phyloP scores from a whole-genome alignment of 2,113 vertebrate genomes.

The Rhynchomys soricoides region DNA sequence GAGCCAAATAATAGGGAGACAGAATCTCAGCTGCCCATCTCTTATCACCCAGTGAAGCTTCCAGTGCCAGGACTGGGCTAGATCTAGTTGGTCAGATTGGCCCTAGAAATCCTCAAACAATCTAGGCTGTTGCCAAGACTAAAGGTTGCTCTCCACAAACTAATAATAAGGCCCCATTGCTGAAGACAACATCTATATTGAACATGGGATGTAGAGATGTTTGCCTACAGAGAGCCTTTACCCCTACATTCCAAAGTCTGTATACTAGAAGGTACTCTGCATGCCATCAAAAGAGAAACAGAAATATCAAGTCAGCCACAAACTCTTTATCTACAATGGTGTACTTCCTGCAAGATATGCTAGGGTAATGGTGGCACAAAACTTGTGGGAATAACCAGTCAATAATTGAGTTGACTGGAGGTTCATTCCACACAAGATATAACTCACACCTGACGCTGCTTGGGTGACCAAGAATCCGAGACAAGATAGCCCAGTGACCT shows the following conservation, averaged over 20 bases:
- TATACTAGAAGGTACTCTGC: not conserved
- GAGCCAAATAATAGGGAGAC: not conserved
- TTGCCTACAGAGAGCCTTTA: not conserved
- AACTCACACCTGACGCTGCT: not conserved
- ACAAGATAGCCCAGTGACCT: not conserved
- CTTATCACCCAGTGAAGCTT: not conserved
- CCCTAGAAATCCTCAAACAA: not conserved
- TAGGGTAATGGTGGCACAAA: not conserved
- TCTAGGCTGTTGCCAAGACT: not conserved
- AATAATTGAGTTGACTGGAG: not conserved
- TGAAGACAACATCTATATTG: not conserved
- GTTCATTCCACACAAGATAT: not conserved
- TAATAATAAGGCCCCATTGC: not conserved
- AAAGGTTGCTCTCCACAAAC: not conserved
- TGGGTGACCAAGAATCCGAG: not conserved
- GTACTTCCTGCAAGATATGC: not conserved
- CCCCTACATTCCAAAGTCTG: not conserved
- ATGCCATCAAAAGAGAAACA: not conserved
- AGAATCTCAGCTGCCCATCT: not conserved
- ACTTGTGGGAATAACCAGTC: no score
- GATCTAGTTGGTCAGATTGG: not conserved
- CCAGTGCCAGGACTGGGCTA: not conserved
- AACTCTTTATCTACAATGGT: not conserved
- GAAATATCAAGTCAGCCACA: not conserved
- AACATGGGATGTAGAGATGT: not conserved